Percentiles rank a stretch among this genome's conserved stretches.
Conservation (phyloP, 1,140 invertebrate species). For the Euborellia annulipes region DNA sequence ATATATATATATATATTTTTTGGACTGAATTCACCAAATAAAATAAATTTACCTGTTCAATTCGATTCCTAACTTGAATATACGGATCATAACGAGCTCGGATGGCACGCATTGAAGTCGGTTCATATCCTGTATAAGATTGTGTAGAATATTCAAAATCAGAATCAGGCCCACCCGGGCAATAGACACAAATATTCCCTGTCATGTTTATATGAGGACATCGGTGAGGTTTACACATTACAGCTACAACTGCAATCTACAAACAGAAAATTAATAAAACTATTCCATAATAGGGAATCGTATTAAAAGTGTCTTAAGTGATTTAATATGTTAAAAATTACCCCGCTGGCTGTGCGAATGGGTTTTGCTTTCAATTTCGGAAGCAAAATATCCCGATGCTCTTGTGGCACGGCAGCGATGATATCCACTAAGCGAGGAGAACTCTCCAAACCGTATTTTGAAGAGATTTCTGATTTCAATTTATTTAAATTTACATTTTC, state of each 20-base stretch:
- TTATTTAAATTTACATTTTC: slow-evolving; percentile 89
- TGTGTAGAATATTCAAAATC: slow-evolving; percentile 99
- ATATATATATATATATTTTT: neutral
- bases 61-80: slow-evolving; percentile 82
- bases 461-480: slow-evolving; percentile 80
- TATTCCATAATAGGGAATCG: too few species aligned
- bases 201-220: slow-evolving; percentile 99
- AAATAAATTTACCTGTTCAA: slow-evolving; percentile 60
- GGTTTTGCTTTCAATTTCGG: slow-evolving; percentile 92
- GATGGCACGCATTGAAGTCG: slow-evolving; percentile 98
- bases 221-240: slow-evolving; percentile 99
- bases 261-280: slow-evolving; percentile 16
- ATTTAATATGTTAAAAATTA: slow-evolving; percentile 26
- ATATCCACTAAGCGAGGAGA: slow-evolving; percentile 96
- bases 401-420: slow-evolving; percentile 88
- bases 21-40: too few species aligned
- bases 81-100: slow-evolving; percentile 94
- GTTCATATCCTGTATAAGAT: slow-evolving; percentile 99
- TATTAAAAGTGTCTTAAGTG: too few species aligned
- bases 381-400: slow-evolving; percentile 77
- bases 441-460: slow-evolving; percentile 82
- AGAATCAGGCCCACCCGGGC: slow-evolving; percentile 96
- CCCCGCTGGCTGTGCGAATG: slow-evolving; percentile 93
- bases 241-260: slow-evolving; percentile 93
- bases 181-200: slow-evolving; percentile 99